Evolutionary conservation across 2,797 vertebrate genomes (phyloP).

Genomic region (Poeciliopsis presidionis): DNA sequence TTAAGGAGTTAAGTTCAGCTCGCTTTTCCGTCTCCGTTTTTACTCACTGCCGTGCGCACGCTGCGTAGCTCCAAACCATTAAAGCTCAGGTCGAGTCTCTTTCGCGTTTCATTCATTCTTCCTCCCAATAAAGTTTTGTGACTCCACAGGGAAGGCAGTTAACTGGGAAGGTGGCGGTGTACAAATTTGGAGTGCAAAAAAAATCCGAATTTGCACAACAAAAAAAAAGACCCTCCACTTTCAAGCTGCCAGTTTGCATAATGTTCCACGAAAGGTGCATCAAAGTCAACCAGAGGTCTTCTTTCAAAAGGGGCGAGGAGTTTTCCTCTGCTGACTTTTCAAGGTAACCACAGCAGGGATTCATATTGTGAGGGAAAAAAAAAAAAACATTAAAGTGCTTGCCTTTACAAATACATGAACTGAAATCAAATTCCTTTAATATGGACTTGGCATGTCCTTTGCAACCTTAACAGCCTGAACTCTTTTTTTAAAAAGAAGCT

Average conservation of each 20-base stretch:
- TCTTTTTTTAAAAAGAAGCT: neutral
- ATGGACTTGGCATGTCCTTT: neutral
- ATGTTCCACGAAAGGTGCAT: slow-evolving; percentile 73
- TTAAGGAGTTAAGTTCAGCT: slow-evolving; percentile 4
- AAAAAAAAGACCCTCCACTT: slow-evolving; percentile 56
- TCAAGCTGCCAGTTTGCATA: slow-evolving; percentile 75
- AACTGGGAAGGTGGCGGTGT: slow-evolving; percentile 70
- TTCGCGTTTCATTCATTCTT: slow-evolving; percentile 51
- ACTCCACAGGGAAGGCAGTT: slow-evolving; percentile 76
- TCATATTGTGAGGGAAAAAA: neutral
- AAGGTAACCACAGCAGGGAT: slow-evolving; percentile 26
- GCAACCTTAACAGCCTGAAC: neutral
- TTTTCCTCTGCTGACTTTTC: slow-evolving; percentile 43
- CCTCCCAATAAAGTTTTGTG: slow-evolving; percentile 66
- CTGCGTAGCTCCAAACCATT: slow-evolving; percentile 40
- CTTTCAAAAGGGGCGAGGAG: slow-evolving; percentile 37
- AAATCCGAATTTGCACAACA: slow-evolving; percentile 81
- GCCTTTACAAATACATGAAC: neutral
- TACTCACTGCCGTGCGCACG: slow-evolving; percentile 10
- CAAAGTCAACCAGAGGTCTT: slow-evolving; percentile 76
- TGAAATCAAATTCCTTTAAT: neutral
- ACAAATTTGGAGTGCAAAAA: slow-evolving; percentile 67
- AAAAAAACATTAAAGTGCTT: neutral
- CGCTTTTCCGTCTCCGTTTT: slow-evolving; percentile 24
- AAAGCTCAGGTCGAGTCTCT: slow-evolving; percentile 48